These are phyloP conservation scores for Pararge aegeria DNA, from an alignment of 1,140 invertebrate genomes.

Conservation along the genomic window DNA sequence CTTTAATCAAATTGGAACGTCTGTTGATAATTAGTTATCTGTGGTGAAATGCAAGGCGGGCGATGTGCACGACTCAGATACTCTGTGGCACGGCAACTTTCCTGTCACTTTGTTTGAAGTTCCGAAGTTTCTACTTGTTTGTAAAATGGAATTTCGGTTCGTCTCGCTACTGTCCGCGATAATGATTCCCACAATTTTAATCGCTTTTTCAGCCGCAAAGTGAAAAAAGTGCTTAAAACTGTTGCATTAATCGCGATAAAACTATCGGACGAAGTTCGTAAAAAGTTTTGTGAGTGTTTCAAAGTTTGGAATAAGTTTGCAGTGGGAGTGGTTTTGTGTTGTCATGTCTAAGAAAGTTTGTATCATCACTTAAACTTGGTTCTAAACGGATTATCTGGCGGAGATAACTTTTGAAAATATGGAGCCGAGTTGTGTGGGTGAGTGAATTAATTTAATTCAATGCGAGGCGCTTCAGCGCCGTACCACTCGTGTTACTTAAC, in stretches of 20 bases:
- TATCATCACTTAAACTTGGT: constrained; percentile 55
- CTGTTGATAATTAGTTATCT: too few relatives aligned
- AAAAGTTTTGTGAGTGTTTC: constrained; percentile 29
- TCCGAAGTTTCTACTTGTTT: constrained; percentile 13
- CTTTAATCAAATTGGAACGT: too few relatives aligned
- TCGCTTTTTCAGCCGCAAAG: constrained; percentile 24
- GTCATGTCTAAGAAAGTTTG: constrained; percentile 69
- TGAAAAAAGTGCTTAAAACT: constrained; percentile 35
- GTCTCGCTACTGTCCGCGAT: constrained; percentile 42
- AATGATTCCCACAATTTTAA: constrained; percentile 35
- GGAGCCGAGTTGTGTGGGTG: constrained; percentile 62
- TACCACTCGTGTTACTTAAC: constrained; percentile 27
- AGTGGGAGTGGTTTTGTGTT: constrained; percentile 60
- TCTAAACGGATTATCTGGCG: constrained; percentile 35
- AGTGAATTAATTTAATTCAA: constrained; percentile 29
- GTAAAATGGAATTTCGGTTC: constrained; percentile 39
- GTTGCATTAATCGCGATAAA: constrained; percentile 17
- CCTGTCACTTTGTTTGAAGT: constrained; percentile 41
- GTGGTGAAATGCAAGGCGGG: constrained; percentile 18
- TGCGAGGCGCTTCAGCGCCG: background rate
- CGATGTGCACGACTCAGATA: constrained; percentile 14
- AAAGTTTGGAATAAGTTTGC: constrained; percentile 46
- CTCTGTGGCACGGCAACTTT: constrained; percentile 10
- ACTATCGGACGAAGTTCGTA: constrained; percentile 26
- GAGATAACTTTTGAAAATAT: constrained; percentile 45